Evolutionary conservation across 2,797 vertebrate genomes (phyloP).

Genomic region (Ctenosaura bakeri): DNA sequence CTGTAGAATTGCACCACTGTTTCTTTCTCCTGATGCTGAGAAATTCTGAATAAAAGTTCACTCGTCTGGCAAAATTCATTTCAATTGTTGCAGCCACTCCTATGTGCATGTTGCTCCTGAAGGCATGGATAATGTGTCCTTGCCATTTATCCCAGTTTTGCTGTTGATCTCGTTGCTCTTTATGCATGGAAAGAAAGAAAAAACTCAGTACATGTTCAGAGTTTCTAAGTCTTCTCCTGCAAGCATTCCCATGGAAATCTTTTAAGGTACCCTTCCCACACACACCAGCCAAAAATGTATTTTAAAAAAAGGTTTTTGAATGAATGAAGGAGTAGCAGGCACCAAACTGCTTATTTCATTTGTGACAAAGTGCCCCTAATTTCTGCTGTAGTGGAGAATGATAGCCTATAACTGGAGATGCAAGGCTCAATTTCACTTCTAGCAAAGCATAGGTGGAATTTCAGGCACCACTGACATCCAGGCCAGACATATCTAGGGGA

Average conservation of each 20-base stretch:
- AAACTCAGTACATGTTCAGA: background rate
- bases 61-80: background rate
- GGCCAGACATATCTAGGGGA: background rate
- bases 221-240: background rate
- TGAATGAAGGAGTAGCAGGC: background rate
- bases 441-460: background rate
- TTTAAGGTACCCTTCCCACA: background rate
- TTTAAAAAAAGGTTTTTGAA: too few species aligned
- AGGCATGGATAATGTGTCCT: background rate
- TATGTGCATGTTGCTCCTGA: too few species aligned
- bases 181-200: background rate
- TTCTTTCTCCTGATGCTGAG: background rate
- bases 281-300: background rate
- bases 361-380: background rate
- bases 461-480: background rate
- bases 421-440: background rate
- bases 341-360: background rate
- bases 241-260: background rate
- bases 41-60: background rate
- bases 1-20: background rate
- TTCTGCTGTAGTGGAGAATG: background rate
- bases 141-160: background rate
- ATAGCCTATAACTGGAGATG: background rate
- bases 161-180: background rate
- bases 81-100: background rate